These are phyloP conservation scores for Chrysodeixis includens DNA, from an alignment of 2,888 invertebrate genomes.

Conservation along the genomic window DNA sequence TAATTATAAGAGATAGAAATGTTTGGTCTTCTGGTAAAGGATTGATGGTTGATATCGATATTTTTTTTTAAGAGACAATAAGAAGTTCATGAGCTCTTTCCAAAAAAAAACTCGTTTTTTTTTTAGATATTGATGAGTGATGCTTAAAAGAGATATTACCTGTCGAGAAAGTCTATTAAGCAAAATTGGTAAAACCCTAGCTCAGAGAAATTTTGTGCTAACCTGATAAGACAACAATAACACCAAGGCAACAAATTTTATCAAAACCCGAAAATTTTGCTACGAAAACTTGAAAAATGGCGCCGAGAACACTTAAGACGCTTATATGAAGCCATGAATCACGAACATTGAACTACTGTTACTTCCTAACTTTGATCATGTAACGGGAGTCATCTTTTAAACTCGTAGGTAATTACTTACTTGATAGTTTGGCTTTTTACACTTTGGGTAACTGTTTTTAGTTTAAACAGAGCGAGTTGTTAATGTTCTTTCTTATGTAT, in stretches of 20 bases:
- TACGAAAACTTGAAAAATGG: neutral
- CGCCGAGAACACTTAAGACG: neutral
- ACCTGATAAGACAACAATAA: no score
- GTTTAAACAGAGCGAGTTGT: constrained; percentile 25
- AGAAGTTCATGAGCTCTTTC: no score
- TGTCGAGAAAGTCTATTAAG: no score
- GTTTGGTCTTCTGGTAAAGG: neutral
- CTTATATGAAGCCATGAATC: neutral
- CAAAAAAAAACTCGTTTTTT: no score
- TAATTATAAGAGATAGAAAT: neutral
- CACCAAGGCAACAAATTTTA: neutral
- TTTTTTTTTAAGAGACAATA: no score
- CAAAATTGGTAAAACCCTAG: no score
- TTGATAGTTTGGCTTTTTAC: constrained; percentile 51
- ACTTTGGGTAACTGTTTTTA: constrained; percentile 41
- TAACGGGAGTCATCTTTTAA: constrained; percentile 39
- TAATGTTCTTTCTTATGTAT: constrained; percentile 43
- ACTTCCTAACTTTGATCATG: constrained; percentile 24
- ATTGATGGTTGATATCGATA: no score
- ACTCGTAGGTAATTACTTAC: constrained; percentile 50
- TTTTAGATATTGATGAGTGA: no score
- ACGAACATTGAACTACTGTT: constrained; percentile 23
- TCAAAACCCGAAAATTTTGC: neutral
- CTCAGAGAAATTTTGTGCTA: no score
- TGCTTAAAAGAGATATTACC: no score